Conservation (phyloP, 2,888 invertebrate species). For the Idaea aversata region DNA sequence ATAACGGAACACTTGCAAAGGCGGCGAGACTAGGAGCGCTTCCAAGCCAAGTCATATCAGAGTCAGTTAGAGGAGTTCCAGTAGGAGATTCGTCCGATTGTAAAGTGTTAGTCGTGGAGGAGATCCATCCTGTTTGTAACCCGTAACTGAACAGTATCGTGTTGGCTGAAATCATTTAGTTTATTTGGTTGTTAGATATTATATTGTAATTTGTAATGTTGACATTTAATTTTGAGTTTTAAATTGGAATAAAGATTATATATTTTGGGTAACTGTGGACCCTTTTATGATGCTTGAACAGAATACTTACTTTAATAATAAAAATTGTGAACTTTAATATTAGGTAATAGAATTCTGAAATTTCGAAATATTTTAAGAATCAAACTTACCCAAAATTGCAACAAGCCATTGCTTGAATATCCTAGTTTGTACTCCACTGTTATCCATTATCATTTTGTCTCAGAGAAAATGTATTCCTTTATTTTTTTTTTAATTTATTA, state of each 20-base stretch:
- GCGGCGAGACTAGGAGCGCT: conserved; percentile 29
- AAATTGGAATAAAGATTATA: no score
- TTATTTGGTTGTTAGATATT: no score
- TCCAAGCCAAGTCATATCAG: conserved; percentile 57
- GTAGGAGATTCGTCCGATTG: conserved; percentile 44
- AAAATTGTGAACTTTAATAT: no score
- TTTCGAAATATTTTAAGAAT: background rate
- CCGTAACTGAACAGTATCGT: conserved; percentile 55
- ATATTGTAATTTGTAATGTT: no score
- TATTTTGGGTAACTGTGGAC: no score
- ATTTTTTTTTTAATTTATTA: background rate
- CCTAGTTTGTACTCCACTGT: conserved; percentile 18
- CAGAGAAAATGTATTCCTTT: background rate
- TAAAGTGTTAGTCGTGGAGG: conserved; percentile 54
- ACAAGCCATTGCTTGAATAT: conserved; percentile 26
- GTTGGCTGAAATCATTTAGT: conserved; percentile 44
- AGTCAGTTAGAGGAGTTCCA: conserved; percentile 43
- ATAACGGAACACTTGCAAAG: conserved; percentile 3
- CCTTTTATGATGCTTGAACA: no score
- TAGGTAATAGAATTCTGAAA: background rate
- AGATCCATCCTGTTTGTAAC: conserved; percentile 58
- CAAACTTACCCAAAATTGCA: conserved; percentile 23
- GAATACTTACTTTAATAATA: no score
- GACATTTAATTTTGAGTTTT: no score
- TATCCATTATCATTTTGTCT: background rate